Evolutionary conservation across 2,113 vertebrate genomes (phyloP), one percentile per base, ranked within the genome.

Genomic region (Poicephalus meyeri): DNA sequence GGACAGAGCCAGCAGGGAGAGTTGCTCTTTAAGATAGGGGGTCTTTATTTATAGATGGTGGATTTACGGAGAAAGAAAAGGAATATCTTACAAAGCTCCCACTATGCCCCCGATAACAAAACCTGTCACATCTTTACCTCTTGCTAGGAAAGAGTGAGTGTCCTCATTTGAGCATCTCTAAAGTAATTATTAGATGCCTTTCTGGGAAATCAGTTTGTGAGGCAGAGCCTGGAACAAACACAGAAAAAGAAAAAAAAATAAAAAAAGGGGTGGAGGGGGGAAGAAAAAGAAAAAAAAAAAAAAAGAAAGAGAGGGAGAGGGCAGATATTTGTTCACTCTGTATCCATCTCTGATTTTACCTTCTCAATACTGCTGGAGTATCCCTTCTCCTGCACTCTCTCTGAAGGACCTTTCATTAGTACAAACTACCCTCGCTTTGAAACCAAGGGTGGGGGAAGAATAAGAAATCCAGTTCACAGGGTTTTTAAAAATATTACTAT

Each of bases 111-210:
- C 91, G 97, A 84, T 97, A 98, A 98, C 98, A 98, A 98, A 98
- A 96, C 96, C 96, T 97, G 96, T 98, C 98, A 98, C 97, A 97
- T 98, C 97, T 98, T 98, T 93, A 97, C 98, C 98, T 95, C 90
- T 92, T 90, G 76, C 61, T 61, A 88, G 96, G 86, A 96, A 96
- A 94, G 96, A 88, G 52, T 44, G 24, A 79, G 83, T 76, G 88
- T 85, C 83, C 96, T 97, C 71, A 90, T 95, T 39, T 86, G 83
- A 97, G 95, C 94, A 94, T 65, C 91, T 96, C 87, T 87, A 50
- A 92, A 95, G 91, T 95, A 95, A 95, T 91, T 88, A 86, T 89
- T 65, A 91, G 92, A 63, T 73, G 68, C 52, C 69, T 95, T 79
- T 91, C 50, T 63, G 94, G 97, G 92, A 96, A 96, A 88, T 77